Base-by-base conservation (phyloP, 2,797 vertebrate species). In the Urosaurus nigricauda region DNA sequence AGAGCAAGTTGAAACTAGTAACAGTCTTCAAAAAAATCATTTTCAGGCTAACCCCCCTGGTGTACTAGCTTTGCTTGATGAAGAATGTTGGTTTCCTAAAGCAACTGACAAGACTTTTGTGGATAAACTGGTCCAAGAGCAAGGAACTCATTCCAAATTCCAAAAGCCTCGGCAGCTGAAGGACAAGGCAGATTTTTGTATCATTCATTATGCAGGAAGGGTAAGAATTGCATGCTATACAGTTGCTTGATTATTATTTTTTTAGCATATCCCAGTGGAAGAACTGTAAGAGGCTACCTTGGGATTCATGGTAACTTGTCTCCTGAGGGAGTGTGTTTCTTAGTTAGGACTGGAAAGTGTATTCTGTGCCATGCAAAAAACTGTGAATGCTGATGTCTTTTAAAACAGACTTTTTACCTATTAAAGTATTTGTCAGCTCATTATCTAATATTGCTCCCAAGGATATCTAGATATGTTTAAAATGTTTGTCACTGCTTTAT, bases 61-160 rank as follows among this genome's bases (percentile, higher is more conserved):
- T 35, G 98, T 99, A 87, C 95, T 99, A 60, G 98, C 99, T 32
- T 95, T 99, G 88, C 95, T 99, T 96, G 99, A 99, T 91, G 99
- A 99, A 94, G 99, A 99, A 93, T 99, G 99, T 95, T 99, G 99
- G 99, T 99, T 99, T 88, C 99, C 99, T 14, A 99, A 99, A 96
- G 99, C 99, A 92, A 99, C 99, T 11, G 99, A 99, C 95, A 99
- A 98, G 97, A 99, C 98, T 35, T 99, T 99, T 93, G 99, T 99
- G 94, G 99, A 99, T 93, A 99, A 99, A 91, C 95, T 99, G 85
- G 97, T 98, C 78, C 98, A 99, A 95, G 99, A 99, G 92, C 99
- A 99, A 95, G 99, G 99, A 68, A 98, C 97, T 0, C 99, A 99
- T 94, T 98, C 99, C 89, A 99, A 99, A 93, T 99, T 99, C 96